phyloP scores from a whole-genome alignment of 2,888 invertebrate species.

The Cremastinae sp. region DNA sequence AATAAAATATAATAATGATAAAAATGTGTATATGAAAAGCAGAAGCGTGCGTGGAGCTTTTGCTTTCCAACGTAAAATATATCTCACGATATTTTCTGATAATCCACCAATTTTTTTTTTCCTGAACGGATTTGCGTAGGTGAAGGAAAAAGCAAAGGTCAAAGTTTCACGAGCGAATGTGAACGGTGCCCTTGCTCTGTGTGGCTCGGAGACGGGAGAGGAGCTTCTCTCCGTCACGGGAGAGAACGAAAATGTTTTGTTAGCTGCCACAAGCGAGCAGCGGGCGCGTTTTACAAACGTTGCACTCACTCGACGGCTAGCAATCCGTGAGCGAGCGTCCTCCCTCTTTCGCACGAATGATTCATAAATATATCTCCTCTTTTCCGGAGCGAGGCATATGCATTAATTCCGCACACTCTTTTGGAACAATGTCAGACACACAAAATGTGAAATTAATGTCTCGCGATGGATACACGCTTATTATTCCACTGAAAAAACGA shows the following conservation, averaged over 20 bases:
- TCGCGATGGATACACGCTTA: background rate
- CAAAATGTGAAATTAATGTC: conserved; percentile 4
- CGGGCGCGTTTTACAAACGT: conserved; percentile 42
- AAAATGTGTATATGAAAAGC: no score
- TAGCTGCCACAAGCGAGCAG: conserved; percentile 49
- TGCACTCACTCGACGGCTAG: conserved; percentile 32
- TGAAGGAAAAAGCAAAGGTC: conserved; percentile 16
- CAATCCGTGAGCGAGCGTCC: conserved; percentile 4
- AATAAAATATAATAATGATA: no score
- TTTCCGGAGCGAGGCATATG: conserved; percentile 20
- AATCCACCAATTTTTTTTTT: conserved; percentile 10
- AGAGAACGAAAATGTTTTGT: conserved; percentile 55
- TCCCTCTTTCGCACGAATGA: conserved; percentile 36
- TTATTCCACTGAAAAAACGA: background rate
- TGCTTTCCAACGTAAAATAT: no score
- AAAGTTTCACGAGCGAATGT: conserved; percentile 41
- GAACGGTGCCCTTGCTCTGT: conserved; percentile 25
- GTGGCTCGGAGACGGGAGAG: background rate
- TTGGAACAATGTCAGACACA: conserved; percentile 30
- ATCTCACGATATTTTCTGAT: background rate
- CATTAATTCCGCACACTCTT: conserved; percentile 28
- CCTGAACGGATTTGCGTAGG: conserved; percentile 2
- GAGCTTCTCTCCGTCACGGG: conserved; percentile 17
- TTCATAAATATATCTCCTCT: conserved; percentile 47
- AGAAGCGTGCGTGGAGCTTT: no score